phyloP scores from a whole-genome alignment of 2,113 vertebrate species.

The Dunckerocampus dactyliophorus region DNA sequence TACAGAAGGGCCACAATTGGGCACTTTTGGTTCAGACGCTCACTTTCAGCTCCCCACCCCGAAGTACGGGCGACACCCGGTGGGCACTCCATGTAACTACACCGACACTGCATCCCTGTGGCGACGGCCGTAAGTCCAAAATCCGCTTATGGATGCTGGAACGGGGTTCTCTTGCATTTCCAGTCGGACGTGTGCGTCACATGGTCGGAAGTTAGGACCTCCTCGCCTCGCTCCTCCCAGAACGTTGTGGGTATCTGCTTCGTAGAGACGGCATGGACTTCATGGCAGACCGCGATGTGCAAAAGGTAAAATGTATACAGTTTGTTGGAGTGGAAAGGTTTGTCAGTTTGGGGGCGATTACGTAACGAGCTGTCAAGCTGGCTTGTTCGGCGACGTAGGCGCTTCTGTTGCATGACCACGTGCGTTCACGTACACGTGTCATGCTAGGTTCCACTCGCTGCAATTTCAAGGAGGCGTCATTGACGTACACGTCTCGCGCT shows the following conservation, averaged over 20 bases:
- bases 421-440: not conserved
- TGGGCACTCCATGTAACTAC: too few relatives aligned
- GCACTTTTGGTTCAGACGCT: too few relatives aligned
- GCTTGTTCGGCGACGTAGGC: too few relatives aligned
- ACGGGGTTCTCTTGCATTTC: too few relatives aligned
- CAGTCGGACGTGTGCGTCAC: constrained; percentile 36
- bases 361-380: constrained; percentile 6
- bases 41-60: too few relatives aligned
- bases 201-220: constrained; percentile 22
- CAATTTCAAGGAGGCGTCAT: too few relatives aligned
- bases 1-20: too few relatives aligned
- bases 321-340: not conserved
- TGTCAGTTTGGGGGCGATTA: constrained; percentile 6
- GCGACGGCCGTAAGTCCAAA: constrained; percentile 42
- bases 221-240: not conserved
- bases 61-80: too few relatives aligned
- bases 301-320: constrained; percentile 66
- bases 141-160: constrained; percentile 41
- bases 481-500: too few relatives aligned
- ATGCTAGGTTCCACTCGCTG: not conserved
- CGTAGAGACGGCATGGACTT: constrained; percentile 67
- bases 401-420: not conserved
- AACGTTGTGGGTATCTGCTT: too few relatives aligned
- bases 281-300: constrained; percentile 68
- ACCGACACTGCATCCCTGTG: not conserved